Percentiles rank a stretch among this genome's conserved stretches.
These are phyloP conservation scores for Euthynnus affinis DNA, from an alignment of 2,797 vertebrate genomes.

Conservation along the genomic window DNA sequence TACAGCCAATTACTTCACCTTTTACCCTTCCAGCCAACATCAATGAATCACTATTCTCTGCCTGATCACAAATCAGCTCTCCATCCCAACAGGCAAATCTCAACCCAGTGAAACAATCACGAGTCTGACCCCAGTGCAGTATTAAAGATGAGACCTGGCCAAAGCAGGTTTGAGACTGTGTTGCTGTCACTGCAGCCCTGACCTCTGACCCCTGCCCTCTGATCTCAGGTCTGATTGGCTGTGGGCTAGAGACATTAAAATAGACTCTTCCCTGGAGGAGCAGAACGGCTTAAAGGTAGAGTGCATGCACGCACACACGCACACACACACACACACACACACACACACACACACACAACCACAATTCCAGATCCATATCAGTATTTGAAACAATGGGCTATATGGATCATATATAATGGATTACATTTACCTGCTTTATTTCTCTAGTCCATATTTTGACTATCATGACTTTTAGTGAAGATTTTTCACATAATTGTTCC, in stretches of 20 bases:
- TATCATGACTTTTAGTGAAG: neutral
- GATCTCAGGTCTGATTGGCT: conserved; percentile 65
- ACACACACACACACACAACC: neutral
- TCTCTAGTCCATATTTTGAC: neutral
- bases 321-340: neutral
- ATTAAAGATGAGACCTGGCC: conserved; percentile 44
- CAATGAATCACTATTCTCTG: conserved; percentile 55
- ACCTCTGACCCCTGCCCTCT: conserved; percentile 62
- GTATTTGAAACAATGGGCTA: neutral
- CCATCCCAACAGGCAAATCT: conserved; percentile 25
- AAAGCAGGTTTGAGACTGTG: conserved; percentile 6
- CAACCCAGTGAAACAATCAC: conserved; percentile 27
- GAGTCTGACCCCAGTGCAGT: conserved; percentile 49
- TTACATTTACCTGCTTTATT: neutral
- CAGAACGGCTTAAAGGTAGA: neutral
- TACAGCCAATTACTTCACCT: conserved; percentile 68
- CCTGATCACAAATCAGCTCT: conserved; percentile 67
- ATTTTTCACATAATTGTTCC: neutral
- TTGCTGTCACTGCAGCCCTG: conserved; percentile 33
- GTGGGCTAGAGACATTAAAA: conserved; percentile 49
- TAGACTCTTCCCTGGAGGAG: conserved; percentile 11
- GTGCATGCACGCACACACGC: neutral
- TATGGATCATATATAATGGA: neutral
- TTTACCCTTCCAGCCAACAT: conserved; percentile 45
- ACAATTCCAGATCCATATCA: conserved; percentile 8